Conservation (phyloP, 2,113 vertebrate genomes). For the Lepus timidus region DNA sequence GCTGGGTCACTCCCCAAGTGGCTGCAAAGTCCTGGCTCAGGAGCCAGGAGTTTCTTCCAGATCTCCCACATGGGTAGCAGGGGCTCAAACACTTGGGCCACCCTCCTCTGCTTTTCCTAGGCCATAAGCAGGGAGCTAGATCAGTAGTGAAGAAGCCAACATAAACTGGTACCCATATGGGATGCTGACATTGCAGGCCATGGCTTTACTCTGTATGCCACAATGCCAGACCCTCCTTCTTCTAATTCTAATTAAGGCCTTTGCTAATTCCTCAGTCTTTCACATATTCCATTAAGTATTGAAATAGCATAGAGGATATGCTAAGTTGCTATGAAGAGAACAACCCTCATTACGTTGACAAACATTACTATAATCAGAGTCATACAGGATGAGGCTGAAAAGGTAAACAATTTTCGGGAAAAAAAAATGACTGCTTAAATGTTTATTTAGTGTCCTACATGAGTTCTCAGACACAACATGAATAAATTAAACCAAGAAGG, state of each 20-base stretch:
- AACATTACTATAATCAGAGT: neutral
- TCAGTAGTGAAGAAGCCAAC: no score
- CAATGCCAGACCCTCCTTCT: neutral
- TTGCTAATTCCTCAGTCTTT: slow-evolving; percentile 2
- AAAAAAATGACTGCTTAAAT: neutral
- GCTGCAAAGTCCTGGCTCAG: no score
- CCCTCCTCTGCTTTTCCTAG: no score
- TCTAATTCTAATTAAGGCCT: neutral
- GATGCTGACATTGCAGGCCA: no score
- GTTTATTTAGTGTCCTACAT: neutral
- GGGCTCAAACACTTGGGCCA: no score
- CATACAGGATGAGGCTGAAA: neutral
- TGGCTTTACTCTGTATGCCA: no score
- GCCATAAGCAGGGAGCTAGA: no score
- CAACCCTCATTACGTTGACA: neutral
- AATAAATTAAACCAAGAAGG: neutral
- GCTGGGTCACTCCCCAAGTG: no score
- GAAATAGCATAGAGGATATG: neutral
- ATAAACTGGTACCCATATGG: no score
- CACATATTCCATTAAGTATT: neutral
- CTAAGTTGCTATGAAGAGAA: slow-evolving; percentile 11
- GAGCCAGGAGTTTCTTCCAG: no score
- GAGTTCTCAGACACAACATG: neutral
- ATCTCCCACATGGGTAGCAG: no score
- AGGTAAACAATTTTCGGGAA: neutral